phyloP scores from a whole-genome alignment of 2,888 invertebrate genomes.

The Andricus quercusramuli region DNA sequence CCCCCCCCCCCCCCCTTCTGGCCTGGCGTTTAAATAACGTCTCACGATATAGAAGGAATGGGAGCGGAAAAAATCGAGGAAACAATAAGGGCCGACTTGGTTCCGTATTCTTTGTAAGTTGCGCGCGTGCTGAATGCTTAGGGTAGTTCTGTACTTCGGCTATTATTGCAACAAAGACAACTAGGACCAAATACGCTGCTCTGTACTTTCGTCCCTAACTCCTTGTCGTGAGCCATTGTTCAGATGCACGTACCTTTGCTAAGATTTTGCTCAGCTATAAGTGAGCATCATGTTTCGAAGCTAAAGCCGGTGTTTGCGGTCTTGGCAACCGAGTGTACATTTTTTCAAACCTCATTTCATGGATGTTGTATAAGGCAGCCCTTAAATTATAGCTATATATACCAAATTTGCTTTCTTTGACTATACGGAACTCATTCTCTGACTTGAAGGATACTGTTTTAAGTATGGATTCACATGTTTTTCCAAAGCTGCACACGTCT shows the following conservation, averaged over 20 bases:
- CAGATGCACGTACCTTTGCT: slow-evolving; percentile 55
- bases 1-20: background rate
- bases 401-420: too few relatives aligned
- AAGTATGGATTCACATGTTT: too few relatives aligned
- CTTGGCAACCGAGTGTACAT: too few relatives aligned
- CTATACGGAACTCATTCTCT: too few relatives aligned
- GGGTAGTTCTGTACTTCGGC: slow-evolving; percentile 56
- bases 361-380: background rate
- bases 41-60: slow-evolving; percentile 22
- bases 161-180: slow-evolving; percentile 57
- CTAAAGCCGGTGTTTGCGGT: background rate
- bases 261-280: slow-evolving; percentile 41
- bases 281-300: background rate
- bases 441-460: too few relatives aligned
- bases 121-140: slow-evolving; percentile 51
- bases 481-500: too few relatives aligned
- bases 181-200: slow-evolving; percentile 56
- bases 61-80: slow-evolving; percentile 51
- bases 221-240: slow-evolving; percentile 58
- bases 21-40: background rate
- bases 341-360: background rate
- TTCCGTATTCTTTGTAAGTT: slow-evolving; percentile 58
- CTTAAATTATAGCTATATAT: background rate
- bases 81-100: slow-evolving; percentile 56
- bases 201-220: slow-evolving; percentile 51